Evolutionary conservation across 2,797 vertebrate species (phyloP).

Genomic region (Acanthurus leucopareius): DNA sequence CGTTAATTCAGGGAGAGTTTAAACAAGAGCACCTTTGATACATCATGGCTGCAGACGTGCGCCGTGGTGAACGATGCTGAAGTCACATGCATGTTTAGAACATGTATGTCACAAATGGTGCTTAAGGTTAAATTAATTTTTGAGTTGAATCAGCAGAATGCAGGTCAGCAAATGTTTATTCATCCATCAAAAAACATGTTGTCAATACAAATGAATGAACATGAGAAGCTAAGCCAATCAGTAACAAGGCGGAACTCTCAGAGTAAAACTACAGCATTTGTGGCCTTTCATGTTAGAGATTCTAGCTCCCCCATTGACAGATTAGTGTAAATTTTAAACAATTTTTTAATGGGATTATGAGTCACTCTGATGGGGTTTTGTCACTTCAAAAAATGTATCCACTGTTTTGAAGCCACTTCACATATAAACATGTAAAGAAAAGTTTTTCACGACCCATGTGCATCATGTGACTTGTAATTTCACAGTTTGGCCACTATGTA

Average conservation of each 20-base stretch:
- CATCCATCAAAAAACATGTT: not conserved
- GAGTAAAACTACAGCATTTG: not conserved
- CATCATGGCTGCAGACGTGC: conserved; percentile 26
- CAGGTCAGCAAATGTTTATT: not conserved
- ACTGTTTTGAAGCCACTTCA: too few species aligned
- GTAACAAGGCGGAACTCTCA: not conserved
- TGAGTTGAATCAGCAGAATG: not conserved
- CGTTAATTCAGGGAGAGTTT: conserved; percentile 53
- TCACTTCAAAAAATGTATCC: too few species aligned
- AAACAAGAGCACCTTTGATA: conserved; percentile 54
- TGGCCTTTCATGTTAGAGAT: not conserved
- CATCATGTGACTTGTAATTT: too few species aligned
- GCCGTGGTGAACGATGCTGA: not conserved
- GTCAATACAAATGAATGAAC: not conserved
- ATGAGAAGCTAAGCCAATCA: not conserved
- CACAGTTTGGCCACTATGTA: too few species aligned
- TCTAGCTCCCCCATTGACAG: not conserved
- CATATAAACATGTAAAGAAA: too few species aligned
- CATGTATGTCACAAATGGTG: not conserved
- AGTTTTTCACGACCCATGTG: too few species aligned
- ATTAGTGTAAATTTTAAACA: not conserved
- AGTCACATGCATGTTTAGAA: not conserved
- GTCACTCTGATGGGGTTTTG: too few species aligned
- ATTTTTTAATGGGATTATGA: too few species aligned
- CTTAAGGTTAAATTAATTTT: not conserved